Conservation (phyloP, 2,113 vertebrate genomes). For the Sigmodon hispidus region DNA sequence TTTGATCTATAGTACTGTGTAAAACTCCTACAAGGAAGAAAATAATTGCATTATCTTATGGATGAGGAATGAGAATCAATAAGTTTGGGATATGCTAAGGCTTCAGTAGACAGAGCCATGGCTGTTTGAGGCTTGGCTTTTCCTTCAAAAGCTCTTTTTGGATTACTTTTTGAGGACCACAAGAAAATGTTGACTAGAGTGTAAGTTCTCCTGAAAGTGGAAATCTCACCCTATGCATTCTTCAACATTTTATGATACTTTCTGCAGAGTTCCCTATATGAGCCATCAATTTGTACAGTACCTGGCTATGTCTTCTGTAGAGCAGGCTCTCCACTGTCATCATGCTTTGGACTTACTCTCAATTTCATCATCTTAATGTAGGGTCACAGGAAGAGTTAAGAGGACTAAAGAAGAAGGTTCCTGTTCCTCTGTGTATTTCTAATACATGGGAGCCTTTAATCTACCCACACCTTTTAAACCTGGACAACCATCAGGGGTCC, state of each 20-base stretch:
- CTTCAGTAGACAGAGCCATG: not conserved
- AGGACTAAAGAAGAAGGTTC: not conserved
- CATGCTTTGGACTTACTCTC: not conserved
- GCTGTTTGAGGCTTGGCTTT: not conserved
- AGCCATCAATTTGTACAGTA: not conserved
- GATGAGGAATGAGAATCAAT: not conserved
- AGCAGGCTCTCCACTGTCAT: not conserved
- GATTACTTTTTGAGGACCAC: slow-evolving; percentile 26
- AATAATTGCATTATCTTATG: not conserved
- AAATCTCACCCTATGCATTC: not conserved
- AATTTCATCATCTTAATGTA: not conserved
- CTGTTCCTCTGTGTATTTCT: not conserved
- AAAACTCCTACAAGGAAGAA: not conserved
- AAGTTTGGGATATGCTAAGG: not conserved
- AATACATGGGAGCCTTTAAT: not conserved
- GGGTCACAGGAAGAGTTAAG: not conserved
- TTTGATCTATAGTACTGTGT: not conserved
- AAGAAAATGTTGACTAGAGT: not conserved
- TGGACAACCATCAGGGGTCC: not conserved
- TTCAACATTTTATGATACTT: not conserved
- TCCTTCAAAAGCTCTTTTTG: slow-evolving; percentile 15
- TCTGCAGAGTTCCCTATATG: not conserved
- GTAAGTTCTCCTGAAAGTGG: not conserved
- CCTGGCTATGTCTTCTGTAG: not conserved
- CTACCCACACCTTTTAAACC: not conserved